These are phyloP conservation scores for Larimichthys crocea DNA, from an alignment of 2,113 vertebrate species.

Conservation along the genomic window DNA sequence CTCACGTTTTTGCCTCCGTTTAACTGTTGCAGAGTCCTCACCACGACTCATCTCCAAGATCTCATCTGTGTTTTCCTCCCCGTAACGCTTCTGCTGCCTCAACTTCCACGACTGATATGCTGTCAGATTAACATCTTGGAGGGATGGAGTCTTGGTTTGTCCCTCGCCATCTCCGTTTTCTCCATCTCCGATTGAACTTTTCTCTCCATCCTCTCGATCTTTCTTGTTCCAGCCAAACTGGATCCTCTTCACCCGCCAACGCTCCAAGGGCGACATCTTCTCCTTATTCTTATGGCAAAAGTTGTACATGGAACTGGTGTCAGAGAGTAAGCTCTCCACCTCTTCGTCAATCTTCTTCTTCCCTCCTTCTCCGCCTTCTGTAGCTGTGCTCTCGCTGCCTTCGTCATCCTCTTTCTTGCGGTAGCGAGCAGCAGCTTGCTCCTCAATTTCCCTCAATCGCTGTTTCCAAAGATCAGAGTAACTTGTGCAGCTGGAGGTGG, in stretches of 20 bases:
- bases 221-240: conserved; percentile 97
- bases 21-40: conserved; percentile 85
- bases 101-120: conserved; percentile 97
- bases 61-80: conserved; percentile 88
- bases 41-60: conserved; percentile 88
- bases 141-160: conserved; percentile 53
- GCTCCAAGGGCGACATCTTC: conserved; percentile 91
- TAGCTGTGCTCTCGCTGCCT: conserved; percentile 12
- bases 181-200: conserved; percentile 60
- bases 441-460: conserved; percentile 90
- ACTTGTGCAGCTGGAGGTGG: conserved; percentile 86
- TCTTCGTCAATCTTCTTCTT: conserved; percentile 86
- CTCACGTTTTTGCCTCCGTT: conserved; percentile 89
- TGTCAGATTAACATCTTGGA: conserved; percentile 87
- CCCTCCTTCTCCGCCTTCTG: conserved; percentile 2
- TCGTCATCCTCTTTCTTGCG: conserved; percentile 62
- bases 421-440: conserved; percentile 86
- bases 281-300: conserved; percentile 95
- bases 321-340: conserved; percentile 88
- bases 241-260: conserved; percentile 96
- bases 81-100: conserved; percentile 90
- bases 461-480: conserved; percentile 91
- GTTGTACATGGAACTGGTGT: conserved; percentile 91
- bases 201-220: conserved; percentile 72
- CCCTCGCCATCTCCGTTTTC: conserved; percentile 75